Base-by-base conservation (phyloP, 2,797 vertebrate species). In the Poecilia velifera region DNA sequence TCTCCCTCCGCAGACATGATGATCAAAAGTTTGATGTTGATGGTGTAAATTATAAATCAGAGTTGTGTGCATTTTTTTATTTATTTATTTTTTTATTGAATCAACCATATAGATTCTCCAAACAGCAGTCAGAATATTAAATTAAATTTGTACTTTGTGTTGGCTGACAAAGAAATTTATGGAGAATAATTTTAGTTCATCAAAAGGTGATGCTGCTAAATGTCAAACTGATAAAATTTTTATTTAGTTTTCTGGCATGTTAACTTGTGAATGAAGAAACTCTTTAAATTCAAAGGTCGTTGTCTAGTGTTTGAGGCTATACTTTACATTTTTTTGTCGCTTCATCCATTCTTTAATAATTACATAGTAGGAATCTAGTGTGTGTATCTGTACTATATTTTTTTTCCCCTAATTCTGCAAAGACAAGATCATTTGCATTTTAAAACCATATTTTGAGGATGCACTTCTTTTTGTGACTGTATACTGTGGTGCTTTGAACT, bases 21-120 rank as follows among this genome's bases (percentile, higher is more conserved):
- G 84, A 89, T 90, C 57, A 88, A 85, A 87, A 72, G 79, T 90
- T 81, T 81, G 59, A 79, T 87, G 77, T 59, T 90, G 34, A 83
- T 81, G 76, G 81, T 79, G 76, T 90, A 80, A 91, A 90, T 83
- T 82, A 86, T 90, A 81, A 84, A 86, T 88, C 73, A 86, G 64
- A 74, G 39, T 73, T 88, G 34, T 76, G 76, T 86, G 66, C 55
- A 64, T 76, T 72, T 87, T 34, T 36, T 31, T 31, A 2, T 57
- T 76, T 72, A 81, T 78, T 28, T 47, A n/a, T 62, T 88, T 82
- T 53, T 82, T 80, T 71, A 16, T 79, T 81, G n/a, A 85, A 73
- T 84, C 39, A 68, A 83, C 28, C 76, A 72, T 70, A 55, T 47
- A 41, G 72, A 84, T 86, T 71, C 53, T 64, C 34, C 64, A 74